Evolutionary conservation across 2,888 invertebrate genomes (phyloP), one percentile per base, ranked within the genome.

Genomic region (Xylophagus ater): DNA sequence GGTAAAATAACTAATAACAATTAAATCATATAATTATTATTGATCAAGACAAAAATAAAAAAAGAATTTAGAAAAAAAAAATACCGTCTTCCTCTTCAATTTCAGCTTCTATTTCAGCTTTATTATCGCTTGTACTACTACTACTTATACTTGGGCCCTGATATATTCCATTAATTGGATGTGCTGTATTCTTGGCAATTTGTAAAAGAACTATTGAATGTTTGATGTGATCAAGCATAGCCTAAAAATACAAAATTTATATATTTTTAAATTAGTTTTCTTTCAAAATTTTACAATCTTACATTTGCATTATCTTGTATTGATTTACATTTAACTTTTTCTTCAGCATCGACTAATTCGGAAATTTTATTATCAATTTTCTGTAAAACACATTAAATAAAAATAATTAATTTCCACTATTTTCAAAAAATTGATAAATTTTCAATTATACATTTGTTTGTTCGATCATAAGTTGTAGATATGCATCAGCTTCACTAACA

Each of bases 161-260:
- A 62, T 87, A 88, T 53, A 88, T 77, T 41, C 89, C 89, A 62
- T 89, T 89, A 9, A 89, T 81, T 42, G 90, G 89, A 68, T 88
- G 84, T 23, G 87, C 87, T 52, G 88, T 88, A 66, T 89, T 89
- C 84, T 96, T 96, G 52, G 94, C 90, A 63, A 96, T 94, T 76
- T 97, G 96, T 53, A 97, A 74, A 57, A 93, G 79, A 49, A 97
- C 93, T 68, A 97, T 97, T 56, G 94, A 88, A 74, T 97, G 96
- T 70, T 97, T 97, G 50, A 97, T 87, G 55, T 93, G 86, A 69
- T 97, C 94, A 65, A 97, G 74, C 82, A 96, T 88, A 46, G 78
- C 79, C 83, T 90, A 71, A 45, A 47, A 40, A 42, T 46, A 40
- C 44, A 44, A 43, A 13, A 43, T 23, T 19, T 2, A 28, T n/a